These are phyloP conservation scores for Tenrec ecaudatus DNA, from an alignment of 2,113 vertebrate genomes.

Conservation along the genomic window DNA sequence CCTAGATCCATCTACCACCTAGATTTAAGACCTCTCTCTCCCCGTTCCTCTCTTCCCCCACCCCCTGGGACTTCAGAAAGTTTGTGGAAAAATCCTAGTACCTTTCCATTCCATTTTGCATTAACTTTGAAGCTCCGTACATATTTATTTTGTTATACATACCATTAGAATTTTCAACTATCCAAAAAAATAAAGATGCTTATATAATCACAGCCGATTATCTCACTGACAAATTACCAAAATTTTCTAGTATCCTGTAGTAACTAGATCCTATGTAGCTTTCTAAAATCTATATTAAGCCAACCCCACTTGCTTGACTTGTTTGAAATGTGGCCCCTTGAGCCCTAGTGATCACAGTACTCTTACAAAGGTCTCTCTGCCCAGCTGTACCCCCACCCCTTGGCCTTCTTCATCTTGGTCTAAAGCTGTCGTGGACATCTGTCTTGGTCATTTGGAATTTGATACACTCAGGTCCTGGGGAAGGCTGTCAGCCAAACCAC, in stretches of 20 bases:
- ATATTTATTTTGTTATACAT: not conserved
- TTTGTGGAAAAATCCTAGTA: no score
- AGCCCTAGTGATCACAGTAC: not conserved
- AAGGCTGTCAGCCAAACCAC: not conserved
- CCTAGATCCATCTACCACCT: no score
- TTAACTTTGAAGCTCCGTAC: not conserved
- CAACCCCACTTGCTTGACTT: not conserved
- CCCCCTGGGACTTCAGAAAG: no score
- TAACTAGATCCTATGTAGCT: not conserved
- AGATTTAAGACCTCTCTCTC: not conserved
- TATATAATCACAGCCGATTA: not conserved
- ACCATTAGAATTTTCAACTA: no score
- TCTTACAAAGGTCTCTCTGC: not conserved
- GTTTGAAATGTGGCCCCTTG: not conserved
- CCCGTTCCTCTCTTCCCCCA: no score
- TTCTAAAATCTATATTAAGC: not conserved
- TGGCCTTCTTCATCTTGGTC: not conserved
- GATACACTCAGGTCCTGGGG: not conserved
- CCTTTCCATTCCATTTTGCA: not conserved
- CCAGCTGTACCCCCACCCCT: accelerated
- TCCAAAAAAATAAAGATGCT: no score
- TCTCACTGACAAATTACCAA: not conserved
- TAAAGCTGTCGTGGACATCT: not conserved
- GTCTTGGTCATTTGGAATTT: not conserved
- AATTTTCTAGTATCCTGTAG: not conserved